Evolutionary conservation across 2,888 invertebrate genomes (phyloP), one percentile per base, ranked within the genome.

Genomic region (Limnephilus marmoratus): DNA sequence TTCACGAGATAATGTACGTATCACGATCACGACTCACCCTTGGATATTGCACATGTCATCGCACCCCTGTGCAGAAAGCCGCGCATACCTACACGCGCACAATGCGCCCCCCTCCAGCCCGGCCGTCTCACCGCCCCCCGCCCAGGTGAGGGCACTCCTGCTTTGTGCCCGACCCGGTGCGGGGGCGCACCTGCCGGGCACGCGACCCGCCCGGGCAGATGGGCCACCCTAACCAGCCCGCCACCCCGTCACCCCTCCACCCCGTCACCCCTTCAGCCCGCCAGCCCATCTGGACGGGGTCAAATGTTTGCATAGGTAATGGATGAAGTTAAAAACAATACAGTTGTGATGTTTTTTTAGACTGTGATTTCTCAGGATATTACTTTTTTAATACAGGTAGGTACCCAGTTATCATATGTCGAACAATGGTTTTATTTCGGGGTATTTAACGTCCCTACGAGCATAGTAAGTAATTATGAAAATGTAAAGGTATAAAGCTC

Each of bases 121-220:
- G 49, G 68, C 31, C 34, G 31, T 41, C 68, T 83, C 53, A 81
- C 80, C 68, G 34, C n/a, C 31, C 29, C 37, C 86, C 86, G 53
- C 53, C 53, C 53, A 68, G 53, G 53, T 68, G 53, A 68, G 53
- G 53, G 24, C 24, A 68, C 53, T 68, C 53, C 53, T 68, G 53
- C 83, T 41, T 87, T 88, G 82, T 81, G 41, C n/a, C 37, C 24
- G 86, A 86, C 85, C 85, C 83, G 92, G 90, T 91, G 90, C 87
- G 81, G 81, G 85, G 90, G 92, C 92, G 89, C 93, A 93, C 93
- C 93, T 93, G 93, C 93, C 93, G 90, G 93, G 93, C 93, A 93
- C 93, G 93, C 93, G 93, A 86, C 93, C 88, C 82, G 81, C 41
- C 88, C 88, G n/a, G 89, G 81, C 87, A 87, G 87, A 87, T 87